Percentiles rank a stretch among this genome's conserved stretches.
These are phyloP conservation scores for Apodemia zela DNA, from an alignment of 2,888 invertebrate genomes.

Conservation along the genomic window DNA sequence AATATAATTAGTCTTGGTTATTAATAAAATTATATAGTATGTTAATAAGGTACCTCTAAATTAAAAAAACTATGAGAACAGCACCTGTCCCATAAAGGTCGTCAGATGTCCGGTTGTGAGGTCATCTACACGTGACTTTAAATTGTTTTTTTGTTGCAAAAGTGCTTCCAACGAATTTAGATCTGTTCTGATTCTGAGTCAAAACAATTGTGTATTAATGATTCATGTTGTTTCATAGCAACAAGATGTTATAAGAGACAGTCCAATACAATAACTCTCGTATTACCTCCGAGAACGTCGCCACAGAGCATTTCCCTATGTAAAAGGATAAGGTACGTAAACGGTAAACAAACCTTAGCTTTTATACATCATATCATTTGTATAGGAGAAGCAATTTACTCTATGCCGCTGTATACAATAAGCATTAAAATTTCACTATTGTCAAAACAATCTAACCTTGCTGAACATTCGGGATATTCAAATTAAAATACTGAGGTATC, in stretches of 20 bases:
- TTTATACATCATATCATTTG: no score
- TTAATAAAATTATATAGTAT: neutral
- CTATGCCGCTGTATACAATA: neutral
- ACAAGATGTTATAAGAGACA: neutral
- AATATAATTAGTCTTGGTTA: neutral
- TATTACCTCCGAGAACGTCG: no score
- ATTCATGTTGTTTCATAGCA: constrained; percentile 4
- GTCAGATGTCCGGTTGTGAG: constrained; percentile 58
- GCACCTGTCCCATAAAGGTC: constrained; percentile 48
- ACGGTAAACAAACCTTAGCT: no score
- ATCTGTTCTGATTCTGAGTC: constrained; percentile 20
- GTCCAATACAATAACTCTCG: no score
- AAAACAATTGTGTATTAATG: constrained; percentile 16
- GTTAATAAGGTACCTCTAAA: neutral
- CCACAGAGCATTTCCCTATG: no score
- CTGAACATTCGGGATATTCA: neutral
- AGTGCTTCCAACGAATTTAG: constrained; percentile 25
- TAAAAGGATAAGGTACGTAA: no score
- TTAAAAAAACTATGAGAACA: constrained; percentile 20
- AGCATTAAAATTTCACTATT: constrained; percentile 3
- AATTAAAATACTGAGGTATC: constrained; percentile 26
- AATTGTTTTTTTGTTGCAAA: constrained; percentile 35
- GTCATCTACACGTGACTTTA: constrained; percentile 47
- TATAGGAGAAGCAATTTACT: neutral
- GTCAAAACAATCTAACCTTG: constrained; percentile 20